Percentiles rank a stretch among this genome's conserved stretches.
Evolutionary conservation across 2,888 invertebrate genomes (phyloP).

Genomic region (Cheilosia pagana): DNA sequence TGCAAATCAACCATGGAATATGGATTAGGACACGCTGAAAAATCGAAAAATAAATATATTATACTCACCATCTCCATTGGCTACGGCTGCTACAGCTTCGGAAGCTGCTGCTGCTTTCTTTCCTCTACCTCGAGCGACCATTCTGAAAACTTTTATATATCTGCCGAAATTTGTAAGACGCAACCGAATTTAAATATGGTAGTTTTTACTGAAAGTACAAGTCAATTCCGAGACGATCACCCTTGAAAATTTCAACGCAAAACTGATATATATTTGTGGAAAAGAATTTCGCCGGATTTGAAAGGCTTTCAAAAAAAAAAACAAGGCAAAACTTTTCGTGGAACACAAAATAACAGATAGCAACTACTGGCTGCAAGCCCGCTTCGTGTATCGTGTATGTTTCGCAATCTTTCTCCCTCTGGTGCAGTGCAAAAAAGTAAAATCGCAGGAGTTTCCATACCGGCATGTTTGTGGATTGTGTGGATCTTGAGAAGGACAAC

Average conservation of each 20-base stretch:
- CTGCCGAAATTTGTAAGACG: neutral
- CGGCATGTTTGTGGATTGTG: conserved; percentile 64
- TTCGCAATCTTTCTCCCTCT: conserved; percentile 40
- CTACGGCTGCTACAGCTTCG: conserved; percentile 45
- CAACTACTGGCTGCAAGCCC: conserved; percentile 48
- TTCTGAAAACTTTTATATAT: conserved; percentile 44
- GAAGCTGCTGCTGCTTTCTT: conserved; percentile 59
- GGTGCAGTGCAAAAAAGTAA: conserved; percentile 7
- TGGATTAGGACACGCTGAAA: neutral
- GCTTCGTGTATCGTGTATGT: conserved; percentile 48
- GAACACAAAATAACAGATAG: conserved; percentile 67
- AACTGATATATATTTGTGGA: conserved; percentile 13
- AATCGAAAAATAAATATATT: neutral
- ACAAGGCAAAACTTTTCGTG: conserved; percentile 51
- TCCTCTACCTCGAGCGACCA: conserved; percentile 66
- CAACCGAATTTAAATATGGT: neutral
- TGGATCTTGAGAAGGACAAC: conserved; percentile 55
- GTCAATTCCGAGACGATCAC: conserved; percentile 6
- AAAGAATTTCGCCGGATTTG: conserved; percentile 19
- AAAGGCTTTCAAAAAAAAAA: conserved; percentile 41
- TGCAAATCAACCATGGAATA: neutral
- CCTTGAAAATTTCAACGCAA: conserved; percentile 9
- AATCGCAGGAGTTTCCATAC: conserved; percentile 19
- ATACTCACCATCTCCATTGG: conserved; percentile 64
- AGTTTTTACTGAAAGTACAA: neutral